phyloP scores from a whole-genome alignment of 2,113 vertebrate genomes.

The Heliornis fulica region DNA sequence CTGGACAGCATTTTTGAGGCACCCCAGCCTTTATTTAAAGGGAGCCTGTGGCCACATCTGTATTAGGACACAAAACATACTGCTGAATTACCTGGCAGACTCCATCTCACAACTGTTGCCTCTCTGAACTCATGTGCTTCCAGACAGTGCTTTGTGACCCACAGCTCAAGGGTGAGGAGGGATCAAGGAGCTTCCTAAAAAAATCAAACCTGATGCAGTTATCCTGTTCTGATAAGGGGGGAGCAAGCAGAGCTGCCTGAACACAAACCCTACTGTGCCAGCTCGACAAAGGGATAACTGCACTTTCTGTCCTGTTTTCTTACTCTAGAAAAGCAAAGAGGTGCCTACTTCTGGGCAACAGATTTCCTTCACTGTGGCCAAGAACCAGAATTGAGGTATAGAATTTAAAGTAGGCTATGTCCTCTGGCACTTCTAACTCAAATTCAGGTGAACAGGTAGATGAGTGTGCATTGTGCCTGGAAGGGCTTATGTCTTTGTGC shows the following conservation, averaged over 20 bases:
- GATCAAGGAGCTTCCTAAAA: background rate
- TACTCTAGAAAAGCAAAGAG: background rate
- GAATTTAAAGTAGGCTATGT: background rate
- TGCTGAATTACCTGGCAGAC: background rate
- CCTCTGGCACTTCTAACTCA: background rate
- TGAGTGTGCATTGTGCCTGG: background rate
- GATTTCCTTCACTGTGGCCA: background rate
- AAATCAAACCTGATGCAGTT: background rate
- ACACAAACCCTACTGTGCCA: background rate
- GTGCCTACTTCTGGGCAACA: background rate
- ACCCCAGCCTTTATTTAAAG: background rate
- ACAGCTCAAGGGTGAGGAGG: background rate
- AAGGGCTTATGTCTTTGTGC: fast-evolving
- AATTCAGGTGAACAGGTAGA: background rate
- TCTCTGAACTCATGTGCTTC: background rate
- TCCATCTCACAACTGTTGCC: background rate
- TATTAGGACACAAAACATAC: background rate
- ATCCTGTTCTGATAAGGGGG: background rate
- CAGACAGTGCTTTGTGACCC: background rate
- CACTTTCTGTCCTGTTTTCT: background rate
- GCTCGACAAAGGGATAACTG: fast-evolving
- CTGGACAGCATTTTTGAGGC: background rate
- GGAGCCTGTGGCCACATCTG: background rate
- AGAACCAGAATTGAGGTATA: background rate
- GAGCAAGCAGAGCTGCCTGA: background rate